A percentile compares a stretch with the other conserved stretches of the same genome.
Evolutionary conservation across 2,797 vertebrate genomes (phyloP).

Genomic region (Betta splendens): DNA sequence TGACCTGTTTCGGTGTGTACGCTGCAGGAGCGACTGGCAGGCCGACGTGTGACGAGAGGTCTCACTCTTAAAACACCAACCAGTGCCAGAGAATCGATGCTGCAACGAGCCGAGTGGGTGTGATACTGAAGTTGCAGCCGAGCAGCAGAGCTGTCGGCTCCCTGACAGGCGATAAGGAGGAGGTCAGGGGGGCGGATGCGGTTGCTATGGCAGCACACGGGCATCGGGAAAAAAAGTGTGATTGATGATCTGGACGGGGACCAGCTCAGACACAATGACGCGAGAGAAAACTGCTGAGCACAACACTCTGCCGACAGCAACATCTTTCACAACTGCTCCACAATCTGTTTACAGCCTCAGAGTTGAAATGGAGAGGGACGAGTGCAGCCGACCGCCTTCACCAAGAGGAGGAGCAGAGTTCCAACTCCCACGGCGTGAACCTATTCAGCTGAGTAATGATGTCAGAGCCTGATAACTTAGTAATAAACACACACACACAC

Average conservation of each 20-base stretch:
- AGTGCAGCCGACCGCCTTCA: constrained; percentile 19
- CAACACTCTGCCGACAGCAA: background rate
- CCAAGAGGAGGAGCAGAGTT: background rate
- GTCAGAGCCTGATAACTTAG: too few relatives aligned
- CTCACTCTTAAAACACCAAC: constrained; percentile 33
- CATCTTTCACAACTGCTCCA: constrained; percentile 21
- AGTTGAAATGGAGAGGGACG: constrained; percentile 11
- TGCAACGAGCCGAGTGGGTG: constrained; percentile 25
- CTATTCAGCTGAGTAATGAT: too few relatives aligned
- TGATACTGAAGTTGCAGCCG: constrained; percentile 12
- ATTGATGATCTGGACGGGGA: constrained; percentile 25
- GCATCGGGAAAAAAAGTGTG: constrained; percentile 16
- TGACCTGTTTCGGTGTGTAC: background rate
- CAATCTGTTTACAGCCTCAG: constrained; percentile 2
- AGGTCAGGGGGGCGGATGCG: constrained; percentile 20
- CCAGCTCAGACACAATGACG: constrained; percentile 4
- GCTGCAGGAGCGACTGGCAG: constrained; percentile 19
- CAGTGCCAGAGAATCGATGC: constrained; percentile 18
- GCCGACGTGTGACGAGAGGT: constrained; percentile 16
- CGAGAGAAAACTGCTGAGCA: constrained; percentile 30
- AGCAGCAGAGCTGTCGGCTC: constrained; percentile 29
- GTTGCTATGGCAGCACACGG: background rate
- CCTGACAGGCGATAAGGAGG: background rate
- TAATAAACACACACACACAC: constrained; percentile 7
- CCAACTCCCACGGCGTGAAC: background rate